Evolutionary conservation across 1,140 invertebrate species (phyloP).

Genomic region (Cardiocondyla obscurior): DNA sequence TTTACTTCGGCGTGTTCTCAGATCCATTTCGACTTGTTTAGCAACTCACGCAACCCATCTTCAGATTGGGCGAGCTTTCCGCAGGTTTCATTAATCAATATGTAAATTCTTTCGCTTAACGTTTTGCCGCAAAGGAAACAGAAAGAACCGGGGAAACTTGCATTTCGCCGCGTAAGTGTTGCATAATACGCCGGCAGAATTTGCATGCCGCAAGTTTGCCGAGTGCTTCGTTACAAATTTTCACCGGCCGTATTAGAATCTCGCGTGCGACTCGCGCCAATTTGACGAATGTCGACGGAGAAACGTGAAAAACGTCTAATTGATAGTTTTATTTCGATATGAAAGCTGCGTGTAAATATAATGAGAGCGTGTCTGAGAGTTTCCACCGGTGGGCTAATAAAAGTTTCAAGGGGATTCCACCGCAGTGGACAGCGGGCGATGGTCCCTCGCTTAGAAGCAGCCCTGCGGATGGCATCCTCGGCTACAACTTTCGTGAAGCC

Average conservation of each 20-base stretch:
- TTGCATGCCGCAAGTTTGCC: neutral
- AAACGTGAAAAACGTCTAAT: neutral
- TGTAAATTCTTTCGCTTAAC: constrained; percentile 33
- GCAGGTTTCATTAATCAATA: constrained; percentile 48
- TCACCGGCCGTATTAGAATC: neutral
- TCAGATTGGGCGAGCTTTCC: constrained; percentile 30
- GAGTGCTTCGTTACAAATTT: neutral
- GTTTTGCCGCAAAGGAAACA: neutral
- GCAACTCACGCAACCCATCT: constrained; percentile 51
- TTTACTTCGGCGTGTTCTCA: constrained; percentile 42
- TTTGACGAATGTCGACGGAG: neutral
- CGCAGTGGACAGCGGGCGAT: constrained; percentile 33
- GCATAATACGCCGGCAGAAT: neutral
- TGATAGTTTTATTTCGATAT: neutral
- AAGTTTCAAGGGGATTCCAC: constrained; percentile 34
- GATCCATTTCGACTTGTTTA: constrained; percentile 46
- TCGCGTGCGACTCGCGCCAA: neutral
- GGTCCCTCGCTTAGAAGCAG: constrained; percentile 15
- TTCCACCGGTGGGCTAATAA: constrained; percentile 26
- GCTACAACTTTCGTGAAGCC: constrained; percentile 57
- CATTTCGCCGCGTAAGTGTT: neutral
- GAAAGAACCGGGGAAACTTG: neutral
- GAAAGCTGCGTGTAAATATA: neutral
- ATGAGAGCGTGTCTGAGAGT: constrained; percentile 12
- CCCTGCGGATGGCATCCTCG: constrained; percentile 31